phyloP scores from a whole-genome alignment of 1,140 invertebrate genomes.

The Drosophila parvula region DNA sequence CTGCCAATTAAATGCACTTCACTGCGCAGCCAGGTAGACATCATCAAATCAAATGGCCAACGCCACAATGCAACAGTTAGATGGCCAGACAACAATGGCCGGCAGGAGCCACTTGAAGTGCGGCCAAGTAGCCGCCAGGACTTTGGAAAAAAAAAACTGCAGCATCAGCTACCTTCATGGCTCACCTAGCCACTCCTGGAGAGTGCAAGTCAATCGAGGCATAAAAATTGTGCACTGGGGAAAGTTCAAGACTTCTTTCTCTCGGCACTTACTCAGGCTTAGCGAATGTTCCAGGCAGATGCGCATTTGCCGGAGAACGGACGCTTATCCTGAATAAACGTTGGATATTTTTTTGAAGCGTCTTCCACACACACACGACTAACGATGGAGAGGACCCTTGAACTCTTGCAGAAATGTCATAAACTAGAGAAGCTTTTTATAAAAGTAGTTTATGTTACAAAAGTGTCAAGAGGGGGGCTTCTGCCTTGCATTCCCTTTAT shows the following conservation, averaged over 20 bases:
- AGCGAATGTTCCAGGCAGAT: slow-evolving; percentile 16
- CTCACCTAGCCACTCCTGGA: slow-evolving; percentile 14
- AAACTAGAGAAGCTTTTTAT: slow-evolving; percentile 18
- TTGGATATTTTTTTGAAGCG: slow-evolving; percentile 22
- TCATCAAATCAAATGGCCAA: slow-evolving; percentile 35
- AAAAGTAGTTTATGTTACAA: slow-evolving; percentile 8
- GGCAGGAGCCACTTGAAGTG: slow-evolving; percentile 12
- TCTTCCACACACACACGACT: slow-evolving; percentile 2
- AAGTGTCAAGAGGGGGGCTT: background rate
- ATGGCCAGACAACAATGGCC: slow-evolving; percentile 35
- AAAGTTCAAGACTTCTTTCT: slow-evolving; percentile 9
- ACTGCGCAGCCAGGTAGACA: background rate
- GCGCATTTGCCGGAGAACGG: slow-evolving; percentile 7
- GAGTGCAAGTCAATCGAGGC: slow-evolving; percentile 57
- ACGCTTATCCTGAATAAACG: slow-evolving; percentile 16
- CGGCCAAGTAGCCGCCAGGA: slow-evolving; percentile 15
- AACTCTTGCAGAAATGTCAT: slow-evolving; percentile 13
- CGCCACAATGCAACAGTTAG: slow-evolving; percentile 42
- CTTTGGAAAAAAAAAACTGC: slow-evolving; percentile 8
- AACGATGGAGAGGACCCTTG: slow-evolving; percentile 12
- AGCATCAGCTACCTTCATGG: slow-evolving; percentile 8
- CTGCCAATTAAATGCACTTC: slow-evolving; percentile 15
- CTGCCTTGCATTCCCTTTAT: background rate
- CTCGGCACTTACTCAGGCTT: background rate
- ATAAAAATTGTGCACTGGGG: slow-evolving; percentile 47